Evolutionary conservation across 1,140 invertebrate genomes (phyloP).

Genomic region (Thrips palmi): DNA sequence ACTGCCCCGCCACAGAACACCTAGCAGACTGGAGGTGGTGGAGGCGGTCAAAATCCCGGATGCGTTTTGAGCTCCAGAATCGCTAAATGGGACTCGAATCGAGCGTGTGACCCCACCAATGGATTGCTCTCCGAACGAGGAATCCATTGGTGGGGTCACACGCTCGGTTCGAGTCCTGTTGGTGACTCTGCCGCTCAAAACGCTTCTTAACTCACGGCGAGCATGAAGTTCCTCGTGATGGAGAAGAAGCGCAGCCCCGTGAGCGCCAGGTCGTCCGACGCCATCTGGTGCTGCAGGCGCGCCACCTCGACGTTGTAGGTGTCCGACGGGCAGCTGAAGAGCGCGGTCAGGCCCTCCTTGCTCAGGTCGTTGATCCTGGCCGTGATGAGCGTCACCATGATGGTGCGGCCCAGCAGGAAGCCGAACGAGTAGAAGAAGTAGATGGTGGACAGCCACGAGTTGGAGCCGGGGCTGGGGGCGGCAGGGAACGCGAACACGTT

Average conservation of each 20-base stretch:
- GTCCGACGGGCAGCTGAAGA: slow-evolving; percentile 36
- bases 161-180: too few species aligned
- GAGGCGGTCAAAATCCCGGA: too few species aligned
- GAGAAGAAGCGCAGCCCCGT: slow-evolving; percentile 18
- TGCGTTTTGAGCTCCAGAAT: too few species aligned
- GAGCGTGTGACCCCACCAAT: too few species aligned
- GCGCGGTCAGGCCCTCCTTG: slow-evolving; percentile 29
- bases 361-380: slow-evolving; percentile 40
- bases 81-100: too few species aligned
- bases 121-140: too few species aligned
- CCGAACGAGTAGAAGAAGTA: slow-evolving; percentile 46
- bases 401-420: slow-evolving; percentile 35
- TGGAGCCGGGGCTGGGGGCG: slow-evolving; percentile 16
- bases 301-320: slow-evolving; percentile 39
- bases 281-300: slow-evolving; percentile 14
- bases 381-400: slow-evolving; percentile 38
- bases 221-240: slow-evolving; percentile 17
- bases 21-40: too few species aligned
- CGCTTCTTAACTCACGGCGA: slow-evolving; percentile 17
- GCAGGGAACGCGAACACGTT: neutral
- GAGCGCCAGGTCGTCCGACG: slow-evolving; percentile 16
- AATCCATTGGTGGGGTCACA: too few species aligned
- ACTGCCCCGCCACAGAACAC: too few species aligned
- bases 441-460: slow-evolving; percentile 27
- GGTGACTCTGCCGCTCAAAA: too few species aligned